Evolutionary conservation across 2,797 vertebrate genomes (phyloP).

Genomic region (Falco rusticolus): DNA sequence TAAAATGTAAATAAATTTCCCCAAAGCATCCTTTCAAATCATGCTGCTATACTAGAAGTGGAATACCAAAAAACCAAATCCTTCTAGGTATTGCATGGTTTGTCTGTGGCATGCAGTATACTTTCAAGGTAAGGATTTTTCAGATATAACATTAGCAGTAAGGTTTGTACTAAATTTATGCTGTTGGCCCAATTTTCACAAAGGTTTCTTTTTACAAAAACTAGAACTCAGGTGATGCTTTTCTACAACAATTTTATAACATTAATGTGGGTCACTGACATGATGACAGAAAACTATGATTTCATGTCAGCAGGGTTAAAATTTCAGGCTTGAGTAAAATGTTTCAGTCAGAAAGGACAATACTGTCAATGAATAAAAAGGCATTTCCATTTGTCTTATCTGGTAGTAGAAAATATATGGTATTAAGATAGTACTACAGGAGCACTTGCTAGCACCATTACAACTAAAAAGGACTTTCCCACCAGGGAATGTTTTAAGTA

Average conservation of each 20-base stretch:
- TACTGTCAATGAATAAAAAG: conserved; percentile 37
- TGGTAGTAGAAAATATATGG: not conserved
- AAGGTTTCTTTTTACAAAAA: conserved; percentile 43
- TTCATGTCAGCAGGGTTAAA: conserved; percentile 47
- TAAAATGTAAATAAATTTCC: not conserved
- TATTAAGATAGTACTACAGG: not conserved
- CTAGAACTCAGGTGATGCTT: conserved; percentile 20
- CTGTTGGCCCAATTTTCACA: conserved; percentile 23
- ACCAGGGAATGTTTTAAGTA: conserved; percentile 10
- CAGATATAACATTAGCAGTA: not conserved
- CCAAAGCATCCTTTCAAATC: not conserved
- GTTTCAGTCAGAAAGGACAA: conserved; percentile 47
- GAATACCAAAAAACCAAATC: not conserved
- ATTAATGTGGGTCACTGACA: conserved; percentile 56
- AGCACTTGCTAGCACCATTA: not conserved
- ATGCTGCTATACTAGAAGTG: not conserved
- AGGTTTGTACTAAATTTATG: conserved; percentile 34
- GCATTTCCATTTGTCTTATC: conserved; percentile 55
- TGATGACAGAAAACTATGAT: conserved; percentile 39
- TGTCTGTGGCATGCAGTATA: not conserved
- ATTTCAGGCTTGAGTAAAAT: conserved; percentile 53
- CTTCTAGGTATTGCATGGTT: not conserved
- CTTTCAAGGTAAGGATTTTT: conserved; percentile 4
- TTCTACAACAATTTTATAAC: not conserved
- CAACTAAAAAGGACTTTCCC: conserved; percentile 7